These are phyloP conservation scores for Sarcophaga rosellei DNA, from an alignment of 2,888 invertebrate genomes.

Conservation along the genomic window DNA sequence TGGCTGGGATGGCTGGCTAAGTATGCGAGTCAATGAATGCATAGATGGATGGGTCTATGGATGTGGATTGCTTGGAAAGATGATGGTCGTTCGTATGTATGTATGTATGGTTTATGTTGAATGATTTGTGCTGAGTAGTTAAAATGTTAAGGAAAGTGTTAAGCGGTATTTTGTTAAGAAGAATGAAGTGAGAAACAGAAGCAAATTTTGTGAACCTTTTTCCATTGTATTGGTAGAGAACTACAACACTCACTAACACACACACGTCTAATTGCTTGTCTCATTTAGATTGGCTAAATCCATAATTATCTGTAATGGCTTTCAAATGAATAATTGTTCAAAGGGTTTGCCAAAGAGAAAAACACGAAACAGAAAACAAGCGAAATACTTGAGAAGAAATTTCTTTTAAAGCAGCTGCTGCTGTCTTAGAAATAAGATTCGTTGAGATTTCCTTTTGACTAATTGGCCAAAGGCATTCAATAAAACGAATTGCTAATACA, in stretches of 20 bases:
- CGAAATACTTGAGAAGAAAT: conserved; percentile 2
- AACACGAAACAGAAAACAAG: no score
- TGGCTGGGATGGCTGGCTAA: background rate
- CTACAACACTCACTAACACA: no score
- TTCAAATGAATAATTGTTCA: background rate
- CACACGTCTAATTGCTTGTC: background rate
- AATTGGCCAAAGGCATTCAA: no score
- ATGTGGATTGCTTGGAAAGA: background rate
- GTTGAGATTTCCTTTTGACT: no score
- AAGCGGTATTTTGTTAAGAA: conserved; percentile 27
- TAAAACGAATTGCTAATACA: no score
- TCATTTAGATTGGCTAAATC: background rate
- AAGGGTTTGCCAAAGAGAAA: background rate
- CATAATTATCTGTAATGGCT: background rate
- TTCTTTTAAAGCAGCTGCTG: background rate
- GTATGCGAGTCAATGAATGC: conserved; percentile 1
- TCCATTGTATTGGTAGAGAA: no score
- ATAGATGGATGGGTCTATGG: conserved; percentile 26
- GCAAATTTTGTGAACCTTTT: background rate
- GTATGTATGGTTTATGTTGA: conserved; percentile 42
- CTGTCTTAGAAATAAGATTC: no score
- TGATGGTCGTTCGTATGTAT: background rate
- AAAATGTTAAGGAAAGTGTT: conserved; percentile 42
- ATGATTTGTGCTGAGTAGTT: conserved; percentile 34
- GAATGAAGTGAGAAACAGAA: conserved; percentile 28